A percentile compares a stretch with the other conserved stretches of the same genome.
Evolutionary conservation across 2,113 vertebrate species (phyloP).

Genomic region (Peromyscus maniculatus): DNA sequence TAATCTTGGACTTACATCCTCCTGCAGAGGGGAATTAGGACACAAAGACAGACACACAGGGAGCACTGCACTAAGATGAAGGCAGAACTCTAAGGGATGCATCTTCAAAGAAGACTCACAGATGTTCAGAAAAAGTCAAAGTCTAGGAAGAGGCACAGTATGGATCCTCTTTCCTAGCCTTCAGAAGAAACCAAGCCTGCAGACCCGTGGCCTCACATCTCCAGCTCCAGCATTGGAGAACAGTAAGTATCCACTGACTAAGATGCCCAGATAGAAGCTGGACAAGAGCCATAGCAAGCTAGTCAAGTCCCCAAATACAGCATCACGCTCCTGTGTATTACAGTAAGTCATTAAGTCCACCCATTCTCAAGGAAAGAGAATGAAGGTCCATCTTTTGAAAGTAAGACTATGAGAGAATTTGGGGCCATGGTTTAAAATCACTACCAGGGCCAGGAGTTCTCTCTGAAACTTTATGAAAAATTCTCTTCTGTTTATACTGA

Average conservation of each 20-base stretch:
- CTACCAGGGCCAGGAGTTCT: neutral
- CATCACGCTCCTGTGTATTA: neutral
- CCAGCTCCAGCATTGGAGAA: neutral
- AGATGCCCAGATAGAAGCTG: neutral
- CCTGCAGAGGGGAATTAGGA: neutral
- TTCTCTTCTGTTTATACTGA: neutral
- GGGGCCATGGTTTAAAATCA: neutral
- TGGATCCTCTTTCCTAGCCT: neutral
- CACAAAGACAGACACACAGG: neutral
- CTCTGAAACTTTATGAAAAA: neutral
- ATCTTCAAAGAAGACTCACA: neutral
- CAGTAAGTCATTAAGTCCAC: neutral
- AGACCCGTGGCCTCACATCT: neutral
- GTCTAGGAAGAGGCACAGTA: neutral
- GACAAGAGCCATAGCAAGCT: neutral
- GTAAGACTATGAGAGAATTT: neutral
- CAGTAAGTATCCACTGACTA: neutral
- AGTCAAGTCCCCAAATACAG: neutral
- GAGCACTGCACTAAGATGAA: neutral
- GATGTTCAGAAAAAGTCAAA: neutral
- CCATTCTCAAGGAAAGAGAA: no score
- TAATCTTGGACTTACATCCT: neutral
- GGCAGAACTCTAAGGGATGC: neutral
- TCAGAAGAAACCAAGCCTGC: neutral
- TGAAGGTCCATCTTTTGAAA: neutral